Base-by-base conservation (phyloP, 1,140 invertebrate genomes). In the Phthorimaea operculella region DNA sequence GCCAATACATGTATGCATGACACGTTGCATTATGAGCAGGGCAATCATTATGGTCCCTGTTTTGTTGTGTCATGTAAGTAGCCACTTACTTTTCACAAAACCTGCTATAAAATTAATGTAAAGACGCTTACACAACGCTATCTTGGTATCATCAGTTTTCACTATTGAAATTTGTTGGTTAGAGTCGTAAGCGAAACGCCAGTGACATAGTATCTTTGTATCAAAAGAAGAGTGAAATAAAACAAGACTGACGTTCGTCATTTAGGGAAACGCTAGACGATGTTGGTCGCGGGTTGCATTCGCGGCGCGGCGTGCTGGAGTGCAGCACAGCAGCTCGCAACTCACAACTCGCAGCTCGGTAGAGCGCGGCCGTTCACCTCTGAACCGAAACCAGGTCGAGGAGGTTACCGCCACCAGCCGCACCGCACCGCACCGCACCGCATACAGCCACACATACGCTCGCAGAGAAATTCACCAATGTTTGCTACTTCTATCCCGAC, bases 341-440 rank as follows among this genome's bases (percentile, higher is more conserved):
- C n/a, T n/a, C n/a, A n/a, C n/a, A n/a, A n/a, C n/a, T n/a, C n/a
- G n/a, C n/a, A n/a, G n/a, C 33, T 55, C 48, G 54, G 34, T 62
- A 64, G 55, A 59, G 54, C 17, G 59, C 70, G 76, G 74, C 55
- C 76, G 64, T 79, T 74, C 68, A 79, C 74, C 76, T 72, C 66
- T 74, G 67, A 68, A 67, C 70, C 64, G 70, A 76, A 78, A 70
- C 65, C 71, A 67, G 76, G 76, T 73, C 74, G 74, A 62, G 62
- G 61, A 64, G 66, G 63, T 66, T 66, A 60, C 61, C 60, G 58
- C 60, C 57, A 50, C 54, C 44, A 62, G 51, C 58, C 34, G 42
- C 33, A 21, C 42, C 17, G 47, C 16, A n/a, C 17, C 44, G 36
- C n/a, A 12, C 50, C 33, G 15, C 28, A 33, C 34, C 17, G 53